These are phyloP conservation scores for Clitarchus hookeri DNA, from an alignment of 2,888 invertebrate genomes.

Conservation along the genomic window DNA sequence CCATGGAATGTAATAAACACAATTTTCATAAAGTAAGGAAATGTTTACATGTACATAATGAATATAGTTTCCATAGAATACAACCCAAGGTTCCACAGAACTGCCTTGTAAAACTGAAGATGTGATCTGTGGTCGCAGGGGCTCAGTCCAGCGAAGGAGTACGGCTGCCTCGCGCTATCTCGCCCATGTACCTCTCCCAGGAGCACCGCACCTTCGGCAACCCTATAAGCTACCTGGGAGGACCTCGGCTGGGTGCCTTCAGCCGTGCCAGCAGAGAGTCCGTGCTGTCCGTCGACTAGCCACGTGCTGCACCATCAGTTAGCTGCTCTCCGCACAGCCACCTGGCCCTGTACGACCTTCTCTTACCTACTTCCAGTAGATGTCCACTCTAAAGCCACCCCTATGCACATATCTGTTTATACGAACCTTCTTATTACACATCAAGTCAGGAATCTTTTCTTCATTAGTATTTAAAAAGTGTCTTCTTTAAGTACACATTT, in stretches of 20 bases:
- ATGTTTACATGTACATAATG: too few relatives aligned
- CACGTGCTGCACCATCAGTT: background rate
- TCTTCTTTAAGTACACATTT: too few relatives aligned
- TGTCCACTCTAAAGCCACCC: too few relatives aligned
- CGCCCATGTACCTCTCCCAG: slow-evolving; percentile 61
- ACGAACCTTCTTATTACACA: too few relatives aligned
- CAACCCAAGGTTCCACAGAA: too few relatives aligned
- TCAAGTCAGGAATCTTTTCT: too few relatives aligned
- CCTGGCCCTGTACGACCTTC: background rate
- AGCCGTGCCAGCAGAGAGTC: slow-evolving; percentile 68
- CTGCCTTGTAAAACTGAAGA: too few relatives aligned
- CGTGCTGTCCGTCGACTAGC: slow-evolving; percentile 67
- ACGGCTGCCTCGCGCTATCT: slow-evolving; percentile 33
- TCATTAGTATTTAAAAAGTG: too few relatives aligned
- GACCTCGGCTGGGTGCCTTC: slow-evolving; percentile 59
- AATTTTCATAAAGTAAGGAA: too few relatives aligned
- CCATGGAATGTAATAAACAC: too few relatives aligned
- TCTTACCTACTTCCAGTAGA: background rate
- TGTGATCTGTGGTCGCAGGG: background rate
- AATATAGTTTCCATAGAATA: too few relatives aligned
- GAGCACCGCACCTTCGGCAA: slow-evolving; percentile 63
- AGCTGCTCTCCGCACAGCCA: background rate
- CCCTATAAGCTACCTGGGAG: slow-evolving; percentile 72
- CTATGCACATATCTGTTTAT: too few relatives aligned
- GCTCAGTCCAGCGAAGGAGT: slow-evolving; percentile 9